A percentile compares a stretch with the other conserved stretches of the same genome.
phyloP scores from a whole-genome alignment of 2,888 invertebrate genomes.

The Pseudanteris insignis region DNA sequence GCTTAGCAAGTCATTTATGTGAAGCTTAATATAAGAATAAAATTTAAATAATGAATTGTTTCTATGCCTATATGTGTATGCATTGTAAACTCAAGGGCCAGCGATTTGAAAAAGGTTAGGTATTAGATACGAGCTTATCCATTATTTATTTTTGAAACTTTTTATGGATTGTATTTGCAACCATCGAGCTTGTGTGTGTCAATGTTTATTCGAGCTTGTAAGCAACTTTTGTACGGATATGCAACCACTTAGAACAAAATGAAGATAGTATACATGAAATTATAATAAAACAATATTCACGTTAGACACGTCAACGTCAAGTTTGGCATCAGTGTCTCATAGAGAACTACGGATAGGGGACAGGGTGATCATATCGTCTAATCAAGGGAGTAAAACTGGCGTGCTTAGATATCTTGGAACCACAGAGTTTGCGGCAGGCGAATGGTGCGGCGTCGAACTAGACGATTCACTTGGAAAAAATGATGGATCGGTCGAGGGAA shows the following conservation, averaged over 20 bases:
- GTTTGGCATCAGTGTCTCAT: slow-evolving; percentile 65
- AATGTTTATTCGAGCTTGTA: slow-evolving; percentile 18
- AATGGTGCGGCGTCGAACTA: slow-evolving; percentile 96
- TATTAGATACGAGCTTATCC: not conserved
- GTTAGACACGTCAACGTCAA: slow-evolving; percentile 68
- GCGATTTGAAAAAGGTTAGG: not conserved
- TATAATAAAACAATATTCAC: slow-evolving; percentile 26
- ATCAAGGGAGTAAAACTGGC: slow-evolving; percentile 89
- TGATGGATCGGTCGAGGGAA: slow-evolving; percentile 92
- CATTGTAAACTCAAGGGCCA: not conserved
- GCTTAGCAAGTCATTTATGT: slow-evolving; percentile 20
- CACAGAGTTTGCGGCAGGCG: slow-evolving; percentile 90
- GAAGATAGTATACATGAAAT: slow-evolving; percentile 5
- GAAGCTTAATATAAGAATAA: slow-evolving; percentile 5
- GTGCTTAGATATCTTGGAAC: slow-evolving; percentile 84
- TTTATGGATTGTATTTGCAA: slow-evolving; percentile 3
- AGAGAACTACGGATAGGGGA: slow-evolving; percentile 85
- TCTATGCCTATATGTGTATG: not conserved
- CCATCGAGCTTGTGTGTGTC: slow-evolving; percentile 14
- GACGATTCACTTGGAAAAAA: slow-evolving; percentile 95
- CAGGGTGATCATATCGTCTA: slow-evolving; percentile 87
- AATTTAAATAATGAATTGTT: not conserved
- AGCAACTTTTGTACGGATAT: not conserved
- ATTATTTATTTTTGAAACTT: slow-evolving; percentile 12
- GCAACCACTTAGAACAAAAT: slow-evolving; percentile 4